phyloP scores from a whole-genome alignment of 2,113 vertebrate species.

The Bathybates hornii region DNA sequence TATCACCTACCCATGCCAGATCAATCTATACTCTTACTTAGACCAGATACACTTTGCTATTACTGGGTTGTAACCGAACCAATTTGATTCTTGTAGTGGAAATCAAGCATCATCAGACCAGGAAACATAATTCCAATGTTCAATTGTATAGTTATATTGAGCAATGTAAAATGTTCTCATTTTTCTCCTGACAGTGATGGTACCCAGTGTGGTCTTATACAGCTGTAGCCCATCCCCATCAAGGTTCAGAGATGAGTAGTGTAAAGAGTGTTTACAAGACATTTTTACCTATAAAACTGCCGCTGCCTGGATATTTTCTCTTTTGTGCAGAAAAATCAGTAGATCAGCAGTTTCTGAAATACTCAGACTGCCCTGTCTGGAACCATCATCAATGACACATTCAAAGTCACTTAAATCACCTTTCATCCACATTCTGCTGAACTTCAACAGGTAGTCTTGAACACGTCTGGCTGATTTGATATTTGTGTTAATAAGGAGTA shows the following conservation, averaged over 20 bases:
- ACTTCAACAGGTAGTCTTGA: not conserved
- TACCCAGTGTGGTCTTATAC: not conserved
- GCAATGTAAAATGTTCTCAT: accelerated
- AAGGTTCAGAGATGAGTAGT: not conserved
- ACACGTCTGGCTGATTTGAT: not conserved
- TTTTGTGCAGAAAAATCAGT: not conserved
- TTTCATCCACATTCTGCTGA: not conserved
- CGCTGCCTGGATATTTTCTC: not conserved
- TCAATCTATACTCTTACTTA: not conserved
- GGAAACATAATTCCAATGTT: not conserved
- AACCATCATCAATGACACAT: not conserved
- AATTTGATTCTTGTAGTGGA: not conserved
- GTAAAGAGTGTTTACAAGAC: not conserved
- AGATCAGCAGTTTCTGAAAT: not conserved
- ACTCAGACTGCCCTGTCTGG: not conserved
- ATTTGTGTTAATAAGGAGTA: not conserved
- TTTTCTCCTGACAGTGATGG: not conserved
- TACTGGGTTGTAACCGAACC: accelerated
- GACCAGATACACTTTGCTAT: not conserved
- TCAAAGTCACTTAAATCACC: not conserved
- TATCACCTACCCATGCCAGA: not conserved
- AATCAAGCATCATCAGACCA: not conserved
- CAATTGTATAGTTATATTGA: not conserved
- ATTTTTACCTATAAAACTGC: not conserved
- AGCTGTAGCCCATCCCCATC: not conserved